Evolutionary conservation across 2,113 vertebrate genomes (phyloP), one percentile per base, ranked within the genome.

Genomic region (Neotoma lepida): DNA sequence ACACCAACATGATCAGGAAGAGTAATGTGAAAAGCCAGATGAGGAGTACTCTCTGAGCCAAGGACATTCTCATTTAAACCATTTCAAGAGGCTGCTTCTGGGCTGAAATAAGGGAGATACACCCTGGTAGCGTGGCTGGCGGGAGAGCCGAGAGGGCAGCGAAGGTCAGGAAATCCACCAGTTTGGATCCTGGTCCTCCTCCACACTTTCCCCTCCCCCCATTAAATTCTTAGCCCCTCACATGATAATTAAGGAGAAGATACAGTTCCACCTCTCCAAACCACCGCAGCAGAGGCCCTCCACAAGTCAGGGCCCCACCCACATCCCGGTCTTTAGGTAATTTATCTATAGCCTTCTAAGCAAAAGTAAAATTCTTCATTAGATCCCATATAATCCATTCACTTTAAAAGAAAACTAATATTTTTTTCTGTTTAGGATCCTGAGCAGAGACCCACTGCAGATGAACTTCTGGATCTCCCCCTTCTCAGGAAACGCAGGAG

Each of bases 21-120:
- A 99, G 98, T 81, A 99, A 98, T 0, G 99, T 99, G 92, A 99
- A 99, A 96, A 99, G 98, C 99, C 99, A 99, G 97, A 99, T 99
- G 96, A 99, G 98, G 68, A 99, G 98, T 56, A 99, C 99, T 97
- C 99, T 99, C 98, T 99, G 99, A 3, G 99, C 99, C 98, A 99
- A 98, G 98, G 99, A 99, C 99, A 99, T 99, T 98, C 99, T 99
- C 99, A 99, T 98, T 98, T 98, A 98, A 97, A 98, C 98, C 97
- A 96, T 97, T 97, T 98, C 96, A 88, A 95, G 96, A 97, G 95
- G 94, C 95, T 91, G 96, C 66, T 87, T 97, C 94, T 74, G 92
- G 92, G 95, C 70, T 78, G 91, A 96, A 95, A 95, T 86, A 90
- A 80, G 82, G 93, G 56, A 95, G 74, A 91, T 51, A 94, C 5